A percentile compares a stretch with the other conserved stretches of the same genome.
These are phyloP conservation scores for Lacanobia oleracea DNA, from an alignment of 2,888 invertebrate genomes.

Conservation along the genomic window DNA sequence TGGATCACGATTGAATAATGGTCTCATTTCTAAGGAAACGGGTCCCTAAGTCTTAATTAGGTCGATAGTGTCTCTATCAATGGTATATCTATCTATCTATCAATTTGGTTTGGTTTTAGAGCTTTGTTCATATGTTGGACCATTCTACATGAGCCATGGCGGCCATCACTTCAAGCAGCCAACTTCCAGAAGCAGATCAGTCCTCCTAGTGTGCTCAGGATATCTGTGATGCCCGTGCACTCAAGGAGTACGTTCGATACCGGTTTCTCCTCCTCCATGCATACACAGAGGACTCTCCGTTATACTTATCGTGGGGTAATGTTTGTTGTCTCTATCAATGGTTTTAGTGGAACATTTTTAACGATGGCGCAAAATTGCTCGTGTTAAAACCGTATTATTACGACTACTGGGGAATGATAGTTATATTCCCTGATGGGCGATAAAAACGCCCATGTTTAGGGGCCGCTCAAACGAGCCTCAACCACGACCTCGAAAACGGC, in stretches of 20 bases:
- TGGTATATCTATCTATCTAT: too few species aligned
- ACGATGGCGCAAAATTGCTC: not conserved
- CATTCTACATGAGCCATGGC: too few species aligned
- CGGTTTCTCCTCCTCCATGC: too few species aligned
- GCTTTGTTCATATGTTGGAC: too few species aligned
- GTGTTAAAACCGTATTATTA: not conserved
- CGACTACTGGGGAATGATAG: not conserved
- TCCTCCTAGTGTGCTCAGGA: too few species aligned
- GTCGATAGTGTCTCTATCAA: conserved; percentile 2
- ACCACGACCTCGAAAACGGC: not conserved
- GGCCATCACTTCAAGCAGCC: too few species aligned
- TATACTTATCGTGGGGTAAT: too few species aligned
- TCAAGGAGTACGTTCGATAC: too few species aligned
- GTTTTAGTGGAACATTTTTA: not conserved
- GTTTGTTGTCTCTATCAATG: not conserved
- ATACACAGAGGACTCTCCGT: too few species aligned
- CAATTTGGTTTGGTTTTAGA: too few species aligned
- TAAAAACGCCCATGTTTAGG: conserved; percentile 1
- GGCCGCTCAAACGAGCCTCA: not conserved
- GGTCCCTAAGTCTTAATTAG: conserved; percentile 29
- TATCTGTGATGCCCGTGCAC: too few species aligned
- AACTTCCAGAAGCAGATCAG: too few species aligned
- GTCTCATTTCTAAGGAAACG: conserved; percentile 24
- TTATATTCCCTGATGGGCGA: not conserved
- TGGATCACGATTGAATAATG: conserved; percentile 10